A percentile compares a stretch with the other conserved stretches of the same genome.
Conservation (phyloP, 2,113 vertebrate genomes). For the Catharus bicknelli region DNA sequence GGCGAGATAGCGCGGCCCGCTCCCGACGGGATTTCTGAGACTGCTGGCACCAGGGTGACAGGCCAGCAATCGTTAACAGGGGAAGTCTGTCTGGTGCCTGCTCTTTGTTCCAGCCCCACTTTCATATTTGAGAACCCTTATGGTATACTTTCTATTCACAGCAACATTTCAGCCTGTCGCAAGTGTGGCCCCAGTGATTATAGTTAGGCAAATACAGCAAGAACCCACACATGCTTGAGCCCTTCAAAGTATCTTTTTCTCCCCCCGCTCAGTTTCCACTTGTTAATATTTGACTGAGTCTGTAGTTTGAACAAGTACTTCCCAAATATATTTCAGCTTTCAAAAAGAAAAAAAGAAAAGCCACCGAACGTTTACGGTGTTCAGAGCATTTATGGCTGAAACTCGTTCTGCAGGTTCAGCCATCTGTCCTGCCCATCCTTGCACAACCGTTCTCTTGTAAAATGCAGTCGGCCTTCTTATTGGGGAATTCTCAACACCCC, state of each 20-base stretch:
- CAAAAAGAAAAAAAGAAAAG: slow-evolving; percentile 6
- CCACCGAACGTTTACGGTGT: neutral
- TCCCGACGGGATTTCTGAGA: slow-evolving; percentile 64
- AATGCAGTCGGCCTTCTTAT: neutral
- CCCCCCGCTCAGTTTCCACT: slow-evolving; percentile 14
- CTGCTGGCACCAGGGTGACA: slow-evolving; percentile 76
- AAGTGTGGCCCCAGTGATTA: slow-evolving; percentile 45
- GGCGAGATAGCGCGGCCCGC: slow-evolving; percentile 44
- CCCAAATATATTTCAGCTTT: slow-evolving; percentile 60
- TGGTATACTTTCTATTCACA: slow-evolving; percentile 68
- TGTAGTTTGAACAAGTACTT: slow-evolving; percentile 67
- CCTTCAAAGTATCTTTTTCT: slow-evolving; percentile 42
- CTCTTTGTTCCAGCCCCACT: slow-evolving; percentile 72
- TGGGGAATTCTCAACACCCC: neutral
- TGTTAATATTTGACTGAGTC: slow-evolving; percentile 52
- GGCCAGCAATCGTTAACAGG: slow-evolving; percentile 73
- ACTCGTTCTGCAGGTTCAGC: slow-evolving; percentile 58
- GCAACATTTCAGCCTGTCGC: slow-evolving; percentile 36
- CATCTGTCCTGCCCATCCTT: slow-evolving; percentile 48
- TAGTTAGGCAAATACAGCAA: slow-evolving; percentile 59
- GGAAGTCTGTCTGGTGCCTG: slow-evolving; percentile 75
- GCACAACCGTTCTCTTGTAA: slow-evolving; percentile 40
- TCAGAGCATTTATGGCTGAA: slow-evolving; percentile 32
- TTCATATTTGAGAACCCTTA: slow-evolving; percentile 73
- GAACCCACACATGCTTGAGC: slow-evolving; percentile 30